phyloP scores from a whole-genome alignment of 2,113 vertebrate genomes.

The Pterocles gutturalis region DNA sequence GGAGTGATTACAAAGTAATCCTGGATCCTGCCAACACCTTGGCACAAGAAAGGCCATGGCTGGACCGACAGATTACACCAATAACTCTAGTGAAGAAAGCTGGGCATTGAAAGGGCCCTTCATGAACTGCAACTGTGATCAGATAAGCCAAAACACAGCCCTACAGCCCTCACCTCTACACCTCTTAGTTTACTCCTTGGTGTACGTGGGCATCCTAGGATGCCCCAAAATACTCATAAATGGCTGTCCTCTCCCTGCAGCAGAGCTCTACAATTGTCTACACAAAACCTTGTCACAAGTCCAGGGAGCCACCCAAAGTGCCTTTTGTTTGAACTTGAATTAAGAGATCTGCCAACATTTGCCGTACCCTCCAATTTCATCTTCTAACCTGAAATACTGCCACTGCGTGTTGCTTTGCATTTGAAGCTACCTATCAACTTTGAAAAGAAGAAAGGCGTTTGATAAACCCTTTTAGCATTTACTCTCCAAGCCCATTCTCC shows the following conservation, averaged over 20 bases:
- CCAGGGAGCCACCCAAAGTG: not conserved
- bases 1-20: not conserved
- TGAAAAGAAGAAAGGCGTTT: not conserved
- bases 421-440: not conserved
- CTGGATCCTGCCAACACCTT: not conserved
- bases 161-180: not conserved
- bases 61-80: not conserved
- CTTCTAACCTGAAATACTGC: not conserved
- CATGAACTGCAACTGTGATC: not conserved
- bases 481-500: not conserved
- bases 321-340: not conserved
- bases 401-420: not conserved
- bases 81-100: not conserved
- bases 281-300: not conserved
- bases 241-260: not conserved
- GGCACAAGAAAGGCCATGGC: not conserved
- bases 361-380: not conserved
- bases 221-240: not conserved
- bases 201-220: not conserved
- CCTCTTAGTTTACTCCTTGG: not conserved
- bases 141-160: not conserved
- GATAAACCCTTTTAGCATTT: not conserved
- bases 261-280: not conserved
- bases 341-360: not conserved
- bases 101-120: not conserved